These are phyloP conservation scores for Aegithalos caudatus DNA, from an alignment of 2,113 vertebrate genomes.

Conservation along the genomic window DNA sequence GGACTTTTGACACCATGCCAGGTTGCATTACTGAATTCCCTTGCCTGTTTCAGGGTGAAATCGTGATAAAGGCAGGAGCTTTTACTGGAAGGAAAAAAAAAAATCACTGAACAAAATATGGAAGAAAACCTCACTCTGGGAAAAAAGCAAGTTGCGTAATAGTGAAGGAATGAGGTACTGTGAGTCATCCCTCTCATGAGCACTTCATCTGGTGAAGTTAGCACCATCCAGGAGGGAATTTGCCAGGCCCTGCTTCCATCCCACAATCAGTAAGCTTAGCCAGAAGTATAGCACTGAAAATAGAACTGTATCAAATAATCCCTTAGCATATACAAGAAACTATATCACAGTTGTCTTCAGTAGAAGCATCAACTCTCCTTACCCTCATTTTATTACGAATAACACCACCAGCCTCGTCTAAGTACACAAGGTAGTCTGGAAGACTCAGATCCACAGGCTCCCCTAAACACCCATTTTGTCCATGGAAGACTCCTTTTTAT, in stretches of 20 bases:
- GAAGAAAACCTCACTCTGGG: not conserved
- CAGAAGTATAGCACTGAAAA: not conserved
- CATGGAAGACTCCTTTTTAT: not conserved
- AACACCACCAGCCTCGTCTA: not conserved
- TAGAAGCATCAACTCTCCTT: not conserved
- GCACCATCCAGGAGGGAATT: not conserved
- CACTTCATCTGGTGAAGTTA: not conserved
- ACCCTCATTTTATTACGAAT: not conserved
- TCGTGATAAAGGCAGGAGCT: not conserved
- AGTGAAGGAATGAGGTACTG: constrained; percentile 2
- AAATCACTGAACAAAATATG: not conserved
- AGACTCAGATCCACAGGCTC: not conserved
- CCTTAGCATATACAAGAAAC: not conserved
- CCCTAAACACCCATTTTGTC: not conserved
- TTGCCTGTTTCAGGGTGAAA: not conserved
- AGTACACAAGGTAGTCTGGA: not conserved
- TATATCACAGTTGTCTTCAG: not conserved
- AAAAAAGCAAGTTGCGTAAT: not conserved
- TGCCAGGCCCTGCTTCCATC: not conserved
- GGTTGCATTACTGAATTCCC: not conserved
- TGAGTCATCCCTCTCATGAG: constrained; percentile 32
- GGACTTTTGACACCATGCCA: constrained; percentile 50
- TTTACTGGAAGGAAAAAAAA: not conserved
- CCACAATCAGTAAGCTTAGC: not conserved
- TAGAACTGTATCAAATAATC: not conserved